Evolutionary conservation across 2,113 vertebrate genomes (phyloP).

Genomic region (Stegostoma tigrinum): DNA sequence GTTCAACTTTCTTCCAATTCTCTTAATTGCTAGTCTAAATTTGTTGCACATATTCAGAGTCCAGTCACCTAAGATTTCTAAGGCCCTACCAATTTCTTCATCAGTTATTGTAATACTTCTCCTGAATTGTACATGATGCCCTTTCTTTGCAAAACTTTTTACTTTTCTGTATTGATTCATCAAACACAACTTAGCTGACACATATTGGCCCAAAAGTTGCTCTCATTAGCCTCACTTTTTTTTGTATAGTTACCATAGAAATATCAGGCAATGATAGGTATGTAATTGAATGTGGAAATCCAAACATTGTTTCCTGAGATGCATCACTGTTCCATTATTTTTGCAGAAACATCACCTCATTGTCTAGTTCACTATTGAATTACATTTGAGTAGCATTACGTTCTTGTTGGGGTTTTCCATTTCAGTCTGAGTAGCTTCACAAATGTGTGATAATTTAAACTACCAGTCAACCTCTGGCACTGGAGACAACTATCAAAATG

Average conservation of each 20-base stretch:
- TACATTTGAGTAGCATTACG: neutral
- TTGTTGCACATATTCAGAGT: neutral
- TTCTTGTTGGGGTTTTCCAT: neutral
- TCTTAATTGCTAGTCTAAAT: neutral
- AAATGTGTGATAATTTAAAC: neutral
- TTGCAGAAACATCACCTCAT: neutral
- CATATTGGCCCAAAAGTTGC: neutral
- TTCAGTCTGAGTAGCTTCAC: neutral
- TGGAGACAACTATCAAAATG: neutral
- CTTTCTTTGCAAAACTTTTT: neutral
- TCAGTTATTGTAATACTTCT: neutral
- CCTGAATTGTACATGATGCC: neutral
- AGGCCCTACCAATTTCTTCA: neutral
- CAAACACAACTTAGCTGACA: neutral
- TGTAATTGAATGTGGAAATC: neutral
- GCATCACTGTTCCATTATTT: neutral
- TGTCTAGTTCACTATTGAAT: neutral
- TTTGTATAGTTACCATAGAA: neutral
- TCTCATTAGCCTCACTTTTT: neutral
- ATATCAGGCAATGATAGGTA: neutral
- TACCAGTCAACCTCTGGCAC: neutral
- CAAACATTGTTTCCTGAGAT: neutral
- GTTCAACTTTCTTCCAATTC: neutral
- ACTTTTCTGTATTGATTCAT: neutral
- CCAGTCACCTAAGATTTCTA: neutral